Conservation (phyloP, 2,888 invertebrate species). For the Gandaritis pyraliata region DNA sequence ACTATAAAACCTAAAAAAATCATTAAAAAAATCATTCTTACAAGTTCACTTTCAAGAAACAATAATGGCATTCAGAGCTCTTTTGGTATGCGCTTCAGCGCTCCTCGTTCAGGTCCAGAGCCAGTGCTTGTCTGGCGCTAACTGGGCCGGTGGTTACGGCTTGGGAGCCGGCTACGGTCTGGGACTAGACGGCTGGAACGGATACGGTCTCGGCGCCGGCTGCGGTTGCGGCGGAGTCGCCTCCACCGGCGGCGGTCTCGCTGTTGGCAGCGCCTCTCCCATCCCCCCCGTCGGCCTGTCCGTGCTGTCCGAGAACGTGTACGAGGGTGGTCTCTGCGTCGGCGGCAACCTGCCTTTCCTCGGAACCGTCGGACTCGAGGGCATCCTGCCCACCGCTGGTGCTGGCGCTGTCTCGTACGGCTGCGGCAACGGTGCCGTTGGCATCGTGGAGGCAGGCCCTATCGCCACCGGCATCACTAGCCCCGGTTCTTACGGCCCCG, state of each 20-base stretch:
- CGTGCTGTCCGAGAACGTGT: conserved; percentile 57
- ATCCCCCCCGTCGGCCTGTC: conserved; percentile 53
- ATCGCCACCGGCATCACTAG: conserved; percentile 34
- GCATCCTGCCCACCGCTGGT: conserved; percentile 49
- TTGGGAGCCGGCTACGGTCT: conserved; percentile 4
- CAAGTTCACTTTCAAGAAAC: conserved; percentile 20
- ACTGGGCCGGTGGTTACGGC: neutral
- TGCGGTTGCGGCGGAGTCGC: conserved; percentile 31
- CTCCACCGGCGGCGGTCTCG: conserved; percentile 46
- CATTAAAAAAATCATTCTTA: conserved; percentile 20
- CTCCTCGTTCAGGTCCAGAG: conserved; percentile 26
- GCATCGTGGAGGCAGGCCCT: conserved; percentile 38
- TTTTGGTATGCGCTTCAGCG: conserved; percentile 40
- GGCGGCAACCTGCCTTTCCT: conserved; percentile 55
- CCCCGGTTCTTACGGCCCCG: conserved; percentile 34
- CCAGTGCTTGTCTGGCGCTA: conserved; percentile 32
- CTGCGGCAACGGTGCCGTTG: conserved; percentile 46
- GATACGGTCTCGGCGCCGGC: conserved; percentile 18
- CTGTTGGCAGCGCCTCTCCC: conserved; percentile 46
- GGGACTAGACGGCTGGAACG: conserved; percentile 39
- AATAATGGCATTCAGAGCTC: conserved; percentile 44
- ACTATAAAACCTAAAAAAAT: conserved; percentile 17
- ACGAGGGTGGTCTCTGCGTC: conserved; percentile 50
- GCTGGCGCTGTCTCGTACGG: conserved; percentile 49
- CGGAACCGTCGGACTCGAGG: conserved; percentile 53